Percentiles rank a stretch among this genome's conserved stretches.
These are phyloP conservation scores for Pogonognathellus flavescens DNA, from an alignment of 1,140 invertebrate genomes.

Conservation along the genomic window DNA sequence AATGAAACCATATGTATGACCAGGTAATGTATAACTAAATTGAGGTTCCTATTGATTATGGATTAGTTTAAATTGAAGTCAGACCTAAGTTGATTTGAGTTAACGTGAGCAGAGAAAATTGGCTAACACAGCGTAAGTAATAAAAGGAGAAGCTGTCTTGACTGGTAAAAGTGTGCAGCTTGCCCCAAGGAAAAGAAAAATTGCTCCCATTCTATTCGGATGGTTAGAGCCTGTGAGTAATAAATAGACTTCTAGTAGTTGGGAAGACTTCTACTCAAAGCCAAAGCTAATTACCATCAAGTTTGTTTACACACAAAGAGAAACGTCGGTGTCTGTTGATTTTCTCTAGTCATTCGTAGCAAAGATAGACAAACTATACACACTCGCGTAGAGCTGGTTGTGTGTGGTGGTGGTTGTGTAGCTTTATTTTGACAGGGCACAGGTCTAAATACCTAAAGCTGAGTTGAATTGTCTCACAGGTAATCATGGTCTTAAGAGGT, in stretches of 20 bases:
- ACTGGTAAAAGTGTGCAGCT: background rate
- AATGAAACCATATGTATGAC: too few species aligned
- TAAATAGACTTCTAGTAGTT: conserved; percentile 52
- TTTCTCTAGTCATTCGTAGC: background rate
- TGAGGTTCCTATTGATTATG: too few species aligned
- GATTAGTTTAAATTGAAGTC: too few species aligned
- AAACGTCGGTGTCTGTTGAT: conserved; percentile 33
- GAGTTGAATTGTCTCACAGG: too few species aligned
- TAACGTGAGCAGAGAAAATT: conserved; percentile 31
- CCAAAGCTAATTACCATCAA: conserved; percentile 59
- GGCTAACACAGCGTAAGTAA: conserved; percentile 51
- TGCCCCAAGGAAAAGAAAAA: conserved; percentile 14
- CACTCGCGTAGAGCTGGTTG: background rate
- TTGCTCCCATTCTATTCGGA: conserved; percentile 28
- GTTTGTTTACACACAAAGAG: conserved; percentile 54
- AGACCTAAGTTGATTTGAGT: background rate
- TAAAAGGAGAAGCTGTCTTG: background rate
- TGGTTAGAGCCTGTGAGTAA: conserved; percentile 35
- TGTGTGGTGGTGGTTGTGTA: too few species aligned
- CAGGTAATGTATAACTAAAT: too few species aligned
- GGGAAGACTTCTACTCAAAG: conserved; percentile 52
- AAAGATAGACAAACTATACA: background rate
- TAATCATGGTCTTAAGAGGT: conserved; percentile 23
- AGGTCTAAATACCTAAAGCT: too few species aligned
- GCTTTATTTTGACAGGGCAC: too few species aligned